Conservation (phyloP, 2,113 vertebrate species). For the Antennarius striatus region DNA sequence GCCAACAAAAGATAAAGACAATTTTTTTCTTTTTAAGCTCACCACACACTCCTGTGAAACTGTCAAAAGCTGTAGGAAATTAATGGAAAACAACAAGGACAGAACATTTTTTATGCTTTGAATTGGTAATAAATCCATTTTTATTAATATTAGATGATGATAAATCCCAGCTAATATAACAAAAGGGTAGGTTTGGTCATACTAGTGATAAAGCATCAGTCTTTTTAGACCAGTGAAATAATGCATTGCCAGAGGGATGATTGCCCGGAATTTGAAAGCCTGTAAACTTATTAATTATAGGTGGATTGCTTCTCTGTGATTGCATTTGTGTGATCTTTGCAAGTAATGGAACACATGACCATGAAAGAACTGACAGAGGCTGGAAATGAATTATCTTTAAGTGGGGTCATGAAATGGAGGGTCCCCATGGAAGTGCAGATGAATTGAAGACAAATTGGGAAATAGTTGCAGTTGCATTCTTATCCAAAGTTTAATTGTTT, state of each 20-base stretch:
- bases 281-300: constrained; percentile 59
- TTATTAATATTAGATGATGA: constrained; percentile 12
- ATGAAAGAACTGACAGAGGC: constrained; percentile 33
- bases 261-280: constrained; percentile 54
- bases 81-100: neutral
- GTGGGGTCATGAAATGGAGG: constrained; percentile 21
- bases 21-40: neutral
- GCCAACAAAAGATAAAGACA: neutral
- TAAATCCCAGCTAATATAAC: constrained; percentile 16
- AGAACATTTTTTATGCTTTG: neutral
- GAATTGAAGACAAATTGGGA: constrained; percentile 35
- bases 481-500: neutral
- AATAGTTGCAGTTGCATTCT: constrained; percentile 26
- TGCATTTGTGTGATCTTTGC: constrained; percentile 51
- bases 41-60: neutral
- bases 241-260: constrained; percentile 41
- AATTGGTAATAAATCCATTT: constrained; percentile 6
- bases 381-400: constrained; percentile 47
- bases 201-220: constrained; percentile 30
- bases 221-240: constrained; percentile 44
- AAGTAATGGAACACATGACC: constrained; percentile 61
- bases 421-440: constrained; percentile 44
- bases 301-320: constrained; percentile 46
- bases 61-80: neutral
- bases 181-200: constrained; percentile 33